Base-by-base conservation (phyloP, 1,140 invertebrate genomes). In the Metaphire vulgaris region DNA sequence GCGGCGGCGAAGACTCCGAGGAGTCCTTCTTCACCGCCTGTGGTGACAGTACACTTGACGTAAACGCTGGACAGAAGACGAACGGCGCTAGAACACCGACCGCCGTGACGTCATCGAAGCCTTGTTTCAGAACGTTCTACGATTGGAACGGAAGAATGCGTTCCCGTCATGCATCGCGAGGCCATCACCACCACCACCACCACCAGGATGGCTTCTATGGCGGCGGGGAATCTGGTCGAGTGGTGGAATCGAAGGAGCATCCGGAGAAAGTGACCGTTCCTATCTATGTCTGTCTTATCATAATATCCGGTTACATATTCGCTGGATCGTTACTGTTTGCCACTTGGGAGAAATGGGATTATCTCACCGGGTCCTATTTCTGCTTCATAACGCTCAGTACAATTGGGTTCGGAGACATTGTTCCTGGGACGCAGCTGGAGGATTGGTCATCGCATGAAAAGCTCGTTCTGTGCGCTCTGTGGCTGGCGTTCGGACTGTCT, bases 321-420 rank as follows among this genome's bases (percentile, higher is more conserved):
- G 75, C 82, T 31, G 86, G 86, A 0, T 84, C 86, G 6, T 69
- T 86, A 56, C 77, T 87, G 15, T 86, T 87, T 75, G 80, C 83
- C 1, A 67, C 81, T 0, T 86, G 84, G 84, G 84, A 86, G 74
- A 67, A 79, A 1, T 86, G 85, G 96, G 92, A 90, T 69, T 89
- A 94, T 21, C 87, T 98, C 14, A 95, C 97, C 81, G 93, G 93
- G 33, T 92, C 93, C 69, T 98, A 95, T 85, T 98, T 97, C 84
- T 97, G 94, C 82, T 97, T 96, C 87, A 94, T 95, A 29, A 95
- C 89, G 0, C 83, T 90, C 12, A 88, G 82, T 78, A 86, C 85
- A 0, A 95, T 97, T 79, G 96, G 96, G 0, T 93, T 98, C 81
- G 96, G 96, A 0, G 96, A 98, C 86, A 94, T 97, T 83, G 95